These are phyloP conservation scores for Schlechtendalia chinensis DNA, from an alignment of 1,140 invertebrate species.

Conservation along the genomic window DNA sequence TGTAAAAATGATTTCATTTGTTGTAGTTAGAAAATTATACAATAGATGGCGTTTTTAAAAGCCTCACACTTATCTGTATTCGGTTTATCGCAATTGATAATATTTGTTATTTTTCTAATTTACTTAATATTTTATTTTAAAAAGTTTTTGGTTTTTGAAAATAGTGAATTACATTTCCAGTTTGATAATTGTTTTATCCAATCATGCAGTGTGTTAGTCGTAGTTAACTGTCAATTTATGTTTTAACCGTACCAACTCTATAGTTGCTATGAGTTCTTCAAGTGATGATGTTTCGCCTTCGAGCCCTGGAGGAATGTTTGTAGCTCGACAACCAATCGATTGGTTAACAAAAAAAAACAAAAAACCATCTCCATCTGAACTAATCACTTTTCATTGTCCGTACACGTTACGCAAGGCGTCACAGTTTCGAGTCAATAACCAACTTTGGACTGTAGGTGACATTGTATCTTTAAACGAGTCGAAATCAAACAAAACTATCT, in stretches of 20 bases:
- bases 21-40: background rate
- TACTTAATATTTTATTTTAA: background rate
- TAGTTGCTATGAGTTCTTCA: background rate
- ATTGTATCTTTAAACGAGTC: slow-evolving; percentile 3
- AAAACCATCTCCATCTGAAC: slow-evolving; percentile 24
- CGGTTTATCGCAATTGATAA: background rate
- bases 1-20: background rate
- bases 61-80: background rate
- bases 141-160: background rate
- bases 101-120: background rate
- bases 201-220: background rate
- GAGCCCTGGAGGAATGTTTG: slow-evolving; percentile 5
- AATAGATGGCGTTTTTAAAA: slow-evolving; percentile 5
- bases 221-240: background rate
- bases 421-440: slow-evolving; percentile 12
- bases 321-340: background rate
- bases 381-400: background rate
- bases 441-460: slow-evolving; percentile 32
- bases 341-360: background rate
- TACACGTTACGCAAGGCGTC: slow-evolving; percentile 15
- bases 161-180: background rate
- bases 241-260: background rate
- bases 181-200: background rate
- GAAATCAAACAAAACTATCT: slow-evolving; percentile 8
- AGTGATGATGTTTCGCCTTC: background rate